Evolutionary conservation across 2,888 invertebrate genomes (phyloP).

Genomic region (Drosophila putrida): DNA sequence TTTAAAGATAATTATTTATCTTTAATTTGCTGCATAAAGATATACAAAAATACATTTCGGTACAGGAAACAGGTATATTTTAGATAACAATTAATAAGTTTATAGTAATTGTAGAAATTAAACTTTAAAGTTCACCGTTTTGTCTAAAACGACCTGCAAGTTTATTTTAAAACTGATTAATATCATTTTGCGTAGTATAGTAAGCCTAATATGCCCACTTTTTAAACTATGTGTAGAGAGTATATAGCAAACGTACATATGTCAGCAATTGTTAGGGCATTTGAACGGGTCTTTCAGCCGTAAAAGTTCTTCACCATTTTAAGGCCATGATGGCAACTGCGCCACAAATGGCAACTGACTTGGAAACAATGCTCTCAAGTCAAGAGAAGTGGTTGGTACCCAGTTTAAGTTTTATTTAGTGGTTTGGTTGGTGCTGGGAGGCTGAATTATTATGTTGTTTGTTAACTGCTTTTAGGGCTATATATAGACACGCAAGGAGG

Average conservation of each 20-base stretch:
- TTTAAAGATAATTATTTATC: too few species aligned
- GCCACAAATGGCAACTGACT: slow-evolving; percentile 48
- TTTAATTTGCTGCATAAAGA: too few species aligned
- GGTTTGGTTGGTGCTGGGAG: neutral
- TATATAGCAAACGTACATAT: slow-evolving; percentile 10
- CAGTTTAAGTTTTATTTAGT: slow-evolving; percentile 12
- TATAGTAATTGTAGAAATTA: neutral
- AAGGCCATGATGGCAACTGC: slow-evolving; percentile 13
- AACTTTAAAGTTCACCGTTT: neutral
- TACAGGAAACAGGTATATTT: neutral
- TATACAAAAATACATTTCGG: too few species aligned
- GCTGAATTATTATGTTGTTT: slow-evolving; percentile 9
- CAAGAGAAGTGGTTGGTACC: slow-evolving; percentile 37
- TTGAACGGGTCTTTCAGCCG: slow-evolving; percentile 28
- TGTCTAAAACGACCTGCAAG: neutral
- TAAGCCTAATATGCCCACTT: neutral
- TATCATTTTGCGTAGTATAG: neutral
- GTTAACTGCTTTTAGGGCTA: slow-evolving; percentile 9
- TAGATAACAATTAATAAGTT: slow-evolving; percentile 11
- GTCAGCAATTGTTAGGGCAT: slow-evolving; percentile 33
- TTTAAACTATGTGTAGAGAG: slow-evolving; percentile 1
- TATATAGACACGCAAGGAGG: slow-evolving; percentile 14
- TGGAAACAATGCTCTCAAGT: slow-evolving; percentile 52
- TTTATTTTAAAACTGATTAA: neutral
- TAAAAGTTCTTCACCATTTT: slow-evolving; percentile 30